Evolutionary conservation across 2,888 invertebrate genomes (phyloP).

Genomic region (Seladonia tumulorum): DNA sequence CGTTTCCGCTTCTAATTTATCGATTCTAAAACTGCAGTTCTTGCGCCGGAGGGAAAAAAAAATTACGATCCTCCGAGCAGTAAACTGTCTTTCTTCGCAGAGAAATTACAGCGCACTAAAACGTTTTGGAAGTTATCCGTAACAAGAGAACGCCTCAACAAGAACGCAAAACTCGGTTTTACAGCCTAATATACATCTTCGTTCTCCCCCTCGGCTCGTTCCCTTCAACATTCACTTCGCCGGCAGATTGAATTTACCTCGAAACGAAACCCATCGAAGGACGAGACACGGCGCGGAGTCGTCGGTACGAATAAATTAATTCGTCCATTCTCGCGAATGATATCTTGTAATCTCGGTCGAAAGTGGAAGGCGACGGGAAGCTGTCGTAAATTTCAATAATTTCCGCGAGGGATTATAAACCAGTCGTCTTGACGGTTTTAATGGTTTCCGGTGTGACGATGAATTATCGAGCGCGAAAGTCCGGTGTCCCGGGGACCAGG

Average conservation of each 20-base stretch:
- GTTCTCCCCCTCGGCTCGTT: too few species aligned
- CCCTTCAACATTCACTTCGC: background rate
- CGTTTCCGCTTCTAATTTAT: background rate
- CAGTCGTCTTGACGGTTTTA: background rate
- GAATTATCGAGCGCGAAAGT: background rate
- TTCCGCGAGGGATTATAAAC: background rate
- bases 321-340: background rate
- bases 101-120: background rate
- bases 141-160: background rate
- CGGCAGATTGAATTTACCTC: background rate
- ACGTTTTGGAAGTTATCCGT: background rate
- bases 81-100: background rate
- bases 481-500: background rate
- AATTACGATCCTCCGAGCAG: background rate
- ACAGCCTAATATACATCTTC: background rate
- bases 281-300: background rate
- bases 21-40: background rate
- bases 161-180: background rate
- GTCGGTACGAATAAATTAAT: slow-evolving; percentile 2
- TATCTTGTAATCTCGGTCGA: background rate
- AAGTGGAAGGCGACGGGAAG: background rate
- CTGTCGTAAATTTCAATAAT: slow-evolving; percentile 12
- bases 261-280: background rate
- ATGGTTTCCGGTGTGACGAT: slow-evolving; percentile 5
- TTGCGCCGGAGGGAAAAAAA: background rate